Percentiles rank a stretch among this genome's conserved stretches.
Conservation (phyloP, 37 sponge, comb jelly and placozoan species). For the Theonella swinhoei region DNA sequence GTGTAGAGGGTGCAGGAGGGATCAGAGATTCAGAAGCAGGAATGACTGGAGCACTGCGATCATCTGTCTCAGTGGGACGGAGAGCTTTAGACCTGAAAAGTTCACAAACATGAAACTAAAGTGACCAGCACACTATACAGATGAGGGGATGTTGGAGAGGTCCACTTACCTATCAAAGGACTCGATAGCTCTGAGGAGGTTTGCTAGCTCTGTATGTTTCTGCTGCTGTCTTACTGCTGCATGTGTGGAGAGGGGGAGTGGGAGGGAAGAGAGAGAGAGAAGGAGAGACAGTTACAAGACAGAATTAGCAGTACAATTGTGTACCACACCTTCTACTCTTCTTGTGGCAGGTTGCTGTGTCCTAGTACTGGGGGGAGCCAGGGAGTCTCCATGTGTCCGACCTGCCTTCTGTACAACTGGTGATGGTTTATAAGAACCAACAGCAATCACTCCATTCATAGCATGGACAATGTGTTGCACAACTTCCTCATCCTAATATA, state of each 20-base stretch:
- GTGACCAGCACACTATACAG: no score
- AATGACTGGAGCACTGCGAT: constrained; percentile 4
- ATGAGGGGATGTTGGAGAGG: background rate
- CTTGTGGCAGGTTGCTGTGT: no score
- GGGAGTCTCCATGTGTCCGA: no score
- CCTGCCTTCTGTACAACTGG: no score
- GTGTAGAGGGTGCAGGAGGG: background rate
- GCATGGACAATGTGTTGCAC: constrained; percentile 23
- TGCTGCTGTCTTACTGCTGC: no score
- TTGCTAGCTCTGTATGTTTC: constrained; percentile 1
- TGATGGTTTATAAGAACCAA: constrained; percentile 60
- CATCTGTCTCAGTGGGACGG: background rate
- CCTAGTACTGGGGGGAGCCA: no score
- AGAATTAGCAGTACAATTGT: no score
- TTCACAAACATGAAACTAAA: no score
- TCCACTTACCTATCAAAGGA: constrained; percentile 29
- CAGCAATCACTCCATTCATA: constrained; percentile 27
- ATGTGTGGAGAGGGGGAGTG: background rate
- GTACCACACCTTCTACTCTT: no score
- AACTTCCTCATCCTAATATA: constrained; percentile 52
- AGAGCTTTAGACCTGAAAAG: background rate
- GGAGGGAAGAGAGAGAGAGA: background rate
- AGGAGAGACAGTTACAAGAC: no score
- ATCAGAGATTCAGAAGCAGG: background rate
- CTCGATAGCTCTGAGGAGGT: constrained; percentile 21